Evolutionary conservation across 2,888 invertebrate genomes (phyloP), one percentile per base, ranked within the genome.

Genomic region (Andrena haemorrhoa): DNA sequence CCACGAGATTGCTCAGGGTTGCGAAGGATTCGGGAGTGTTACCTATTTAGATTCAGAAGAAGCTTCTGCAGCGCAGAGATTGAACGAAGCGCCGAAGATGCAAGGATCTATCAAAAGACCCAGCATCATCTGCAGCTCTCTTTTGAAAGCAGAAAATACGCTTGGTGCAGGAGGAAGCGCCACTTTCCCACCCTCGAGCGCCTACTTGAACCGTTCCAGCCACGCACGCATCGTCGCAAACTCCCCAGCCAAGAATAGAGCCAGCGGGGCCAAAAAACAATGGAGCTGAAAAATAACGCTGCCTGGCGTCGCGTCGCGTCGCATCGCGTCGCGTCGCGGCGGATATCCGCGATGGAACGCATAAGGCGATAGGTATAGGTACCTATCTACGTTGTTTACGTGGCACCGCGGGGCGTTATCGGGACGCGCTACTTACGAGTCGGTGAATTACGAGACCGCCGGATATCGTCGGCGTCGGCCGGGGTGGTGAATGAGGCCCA

Each of bases 371-470:
- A n/a, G n/a, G n/a, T n/a, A n/a, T n/a, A n/a, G n/a, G n/a, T n/a
- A n/a, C n/a, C n/a, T n/a, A n/a, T n/a, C n/a, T n/a, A 16, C 33
- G 33, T 76, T 47, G 63, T 58, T 58, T 49, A 20, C 51, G 64
- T 29, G 10, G 26, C 41, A 12, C 2, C 12, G 3, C 23, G 20
- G 64, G n/a, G 10, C 51, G 51, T 63, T 70, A 70, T 35, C 60
- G 33, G 51, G 64, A 0, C 20, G n/a, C 20, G 12, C 64, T 49
- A 60, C 41, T 70, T 51, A 2, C 16, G 12, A 2, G 7, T 41
- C 53, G 20, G 51, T 49, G 78, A 80, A 63, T 78, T 72, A 66
- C 35, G 66, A 33, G 33, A 2, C 33, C 1, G 33, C 26, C 29
- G 69, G 26, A 47, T 12, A 58, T 76, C 56, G 51, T 10, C 0